phyloP scores from a whole-genome alignment of 2,113 vertebrate species.

The Mellivora capensis region DNA sequence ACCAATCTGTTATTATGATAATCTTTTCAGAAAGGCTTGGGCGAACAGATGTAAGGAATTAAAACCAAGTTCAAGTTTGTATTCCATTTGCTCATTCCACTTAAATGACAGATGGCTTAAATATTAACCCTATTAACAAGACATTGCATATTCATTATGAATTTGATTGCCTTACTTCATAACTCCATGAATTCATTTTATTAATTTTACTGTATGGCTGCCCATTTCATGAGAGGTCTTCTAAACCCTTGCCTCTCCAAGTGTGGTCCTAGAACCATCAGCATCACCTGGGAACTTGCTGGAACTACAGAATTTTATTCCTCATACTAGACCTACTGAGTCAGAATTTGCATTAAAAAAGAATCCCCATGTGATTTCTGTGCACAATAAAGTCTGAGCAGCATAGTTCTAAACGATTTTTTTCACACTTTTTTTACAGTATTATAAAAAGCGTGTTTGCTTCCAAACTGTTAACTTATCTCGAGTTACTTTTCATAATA shows the following conservation, averaged over 20 bases:
- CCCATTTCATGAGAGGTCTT: conserved; percentile 13
- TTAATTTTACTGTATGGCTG: conserved; percentile 9
- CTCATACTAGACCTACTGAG: neutral
- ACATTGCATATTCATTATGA: conserved; percentile 44
- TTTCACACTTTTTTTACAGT: neutral
- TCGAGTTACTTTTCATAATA: neutral
- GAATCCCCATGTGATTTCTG: neutral
- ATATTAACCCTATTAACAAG: conserved; percentile 59
- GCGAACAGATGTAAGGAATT: conserved; percentile 51
- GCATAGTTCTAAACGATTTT: neutral
- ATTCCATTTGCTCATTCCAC: conserved; percentile 59
- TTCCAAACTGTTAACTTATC: conserved; percentile 32
- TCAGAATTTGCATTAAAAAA: conserved; percentile 2
- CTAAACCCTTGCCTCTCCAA: neutral
- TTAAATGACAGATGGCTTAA: conserved; percentile 65
- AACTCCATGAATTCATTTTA: conserved; percentile 41
- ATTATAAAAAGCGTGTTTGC: conserved; percentile 15
- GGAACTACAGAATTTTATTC: neutral
- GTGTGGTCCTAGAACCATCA: neutral
- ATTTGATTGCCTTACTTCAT: conserved; percentile 1
- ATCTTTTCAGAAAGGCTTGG: conserved; percentile 58
- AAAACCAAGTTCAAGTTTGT: conserved; percentile 69
- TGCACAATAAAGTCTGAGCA: neutral
- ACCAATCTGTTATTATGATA: conserved; percentile 47
- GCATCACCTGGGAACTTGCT: neutral